Evolutionary conservation across 1,140 invertebrate genomes (phyloP).

Genomic region (Caenorhabditis remanei): DNA sequence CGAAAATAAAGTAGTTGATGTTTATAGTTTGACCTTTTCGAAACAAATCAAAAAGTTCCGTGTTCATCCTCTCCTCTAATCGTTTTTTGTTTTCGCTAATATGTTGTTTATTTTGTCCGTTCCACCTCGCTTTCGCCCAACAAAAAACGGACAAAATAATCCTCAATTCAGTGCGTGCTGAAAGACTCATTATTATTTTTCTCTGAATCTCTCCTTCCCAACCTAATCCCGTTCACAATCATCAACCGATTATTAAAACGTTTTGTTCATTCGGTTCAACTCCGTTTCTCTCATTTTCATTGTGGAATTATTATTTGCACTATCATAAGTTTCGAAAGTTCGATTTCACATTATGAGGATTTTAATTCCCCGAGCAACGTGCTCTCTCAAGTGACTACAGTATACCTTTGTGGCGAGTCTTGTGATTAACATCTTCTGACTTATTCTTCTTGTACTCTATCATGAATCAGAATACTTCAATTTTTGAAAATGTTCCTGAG

Average conservation of each 20-base stretch:
- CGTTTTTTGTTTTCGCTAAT: neutral
- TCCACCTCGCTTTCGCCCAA: slow-evolving; percentile 8
- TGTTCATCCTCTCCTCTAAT: neutral
- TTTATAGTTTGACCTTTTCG: slow-evolving; percentile 21
- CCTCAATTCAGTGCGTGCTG: slow-evolving; percentile 21
- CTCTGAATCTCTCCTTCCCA: neutral
- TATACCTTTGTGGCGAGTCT: too few species aligned
- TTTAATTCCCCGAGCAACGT: too few species aligned
- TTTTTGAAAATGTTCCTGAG: neutral
- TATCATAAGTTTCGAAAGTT: too few species aligned
- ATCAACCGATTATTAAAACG: neutral
- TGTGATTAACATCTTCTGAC: too few species aligned
- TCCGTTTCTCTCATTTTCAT: neutral
- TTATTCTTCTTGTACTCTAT: neutral
- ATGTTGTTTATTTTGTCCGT: slow-evolving; percentile 28
- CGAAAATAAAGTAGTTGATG: neutral
- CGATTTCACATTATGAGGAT: too few species aligned
- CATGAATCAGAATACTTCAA: neutral
- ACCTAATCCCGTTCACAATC: slow-evolving; percentile 16
- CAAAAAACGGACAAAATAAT: neutral
- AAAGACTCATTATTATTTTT: slow-evolving; percentile 23
- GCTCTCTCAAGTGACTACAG: too few species aligned
- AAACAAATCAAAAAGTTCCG: neutral
- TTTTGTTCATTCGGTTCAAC: neutral
- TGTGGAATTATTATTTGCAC: too few species aligned